Conservation (phyloP, 2,797 vertebrate species). For the Neoniphon sammara region DNA sequence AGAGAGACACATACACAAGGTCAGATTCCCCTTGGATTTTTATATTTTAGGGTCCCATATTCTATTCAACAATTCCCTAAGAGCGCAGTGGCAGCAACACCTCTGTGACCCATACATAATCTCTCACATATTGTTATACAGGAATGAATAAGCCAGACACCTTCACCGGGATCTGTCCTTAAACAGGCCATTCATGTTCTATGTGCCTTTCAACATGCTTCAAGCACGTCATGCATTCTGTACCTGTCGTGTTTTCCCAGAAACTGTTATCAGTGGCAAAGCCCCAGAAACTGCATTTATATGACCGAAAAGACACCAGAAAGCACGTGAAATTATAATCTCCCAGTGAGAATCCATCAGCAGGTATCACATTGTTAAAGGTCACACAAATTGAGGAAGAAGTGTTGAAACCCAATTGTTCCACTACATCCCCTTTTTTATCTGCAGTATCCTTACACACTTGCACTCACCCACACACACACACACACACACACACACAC, state of each 20-base stretch:
- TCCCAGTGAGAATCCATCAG: slow-evolving; percentile 29
- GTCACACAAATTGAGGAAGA: slow-evolving; percentile 49
- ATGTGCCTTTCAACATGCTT: slow-evolving; percentile 14
- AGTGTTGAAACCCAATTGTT: slow-evolving; percentile 27
- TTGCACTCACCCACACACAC: neutral
- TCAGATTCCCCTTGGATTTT: neutral
- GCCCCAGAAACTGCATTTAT: slow-evolving; percentile 25
- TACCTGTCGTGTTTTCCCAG: neutral
- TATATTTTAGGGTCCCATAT: neutral
- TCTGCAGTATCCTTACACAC: slow-evolving; percentile 17
- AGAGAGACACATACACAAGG: neutral
- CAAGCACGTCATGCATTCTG: neutral
- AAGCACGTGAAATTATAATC: slow-evolving; percentile 30
- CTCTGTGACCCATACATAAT: neutral
- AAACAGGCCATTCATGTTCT: slow-evolving; percentile 12
- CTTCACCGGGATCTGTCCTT: neutral
- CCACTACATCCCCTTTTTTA: slow-evolving; percentile 66
- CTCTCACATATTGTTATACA: too few relatives aligned
- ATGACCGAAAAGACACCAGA: neutral
- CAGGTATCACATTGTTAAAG: slow-evolving; percentile 41
- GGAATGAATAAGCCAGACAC: neutral
- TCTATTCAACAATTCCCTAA: neutral
- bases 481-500: neutral
- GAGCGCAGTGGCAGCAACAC: neutral
- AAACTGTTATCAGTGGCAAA: neutral